Evolutionary conservation across 2,888 invertebrate species (phyloP).

Genomic region (Pterostichus madidus): DNA sequence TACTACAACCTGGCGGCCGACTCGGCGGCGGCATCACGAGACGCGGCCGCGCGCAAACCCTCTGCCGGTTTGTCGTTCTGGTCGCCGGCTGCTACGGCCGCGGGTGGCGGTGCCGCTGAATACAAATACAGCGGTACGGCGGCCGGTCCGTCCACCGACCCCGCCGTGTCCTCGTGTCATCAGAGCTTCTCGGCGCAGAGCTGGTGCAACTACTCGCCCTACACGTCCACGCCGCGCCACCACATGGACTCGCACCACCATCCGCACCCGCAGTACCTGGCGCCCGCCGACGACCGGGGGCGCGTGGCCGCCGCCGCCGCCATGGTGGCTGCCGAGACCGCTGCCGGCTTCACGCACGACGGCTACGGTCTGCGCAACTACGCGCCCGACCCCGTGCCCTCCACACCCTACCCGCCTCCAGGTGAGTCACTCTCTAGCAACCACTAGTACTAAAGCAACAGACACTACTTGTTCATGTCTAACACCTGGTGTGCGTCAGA

Average conservation of each 20-base stretch:
- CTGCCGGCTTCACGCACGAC: constrained; percentile 82
- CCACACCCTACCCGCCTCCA: constrained; percentile 89
- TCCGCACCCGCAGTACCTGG: constrained; percentile 83
- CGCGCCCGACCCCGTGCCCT: constrained; percentile 85
- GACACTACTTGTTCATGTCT: constrained; percentile 10
- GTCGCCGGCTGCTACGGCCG: constrained; percentile 81
- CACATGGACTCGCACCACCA: constrained; percentile 80
- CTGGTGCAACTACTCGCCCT: constrained; percentile 87
- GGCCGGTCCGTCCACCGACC: constrained; percentile 77
- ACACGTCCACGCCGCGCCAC: constrained; percentile 81
- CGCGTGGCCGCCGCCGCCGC: constrained; percentile 81
- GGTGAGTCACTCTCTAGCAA: constrained; percentile 80
- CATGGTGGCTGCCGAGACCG: constrained; percentile 80
- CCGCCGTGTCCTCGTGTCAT: constrained; percentile 82
- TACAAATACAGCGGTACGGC: constrained; percentile 81
- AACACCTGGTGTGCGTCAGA: constrained; percentile 68
- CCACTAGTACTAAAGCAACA: constrained; percentile 4
- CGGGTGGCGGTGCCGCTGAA: constrained; percentile 81
- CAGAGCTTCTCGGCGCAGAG: constrained; percentile 85
- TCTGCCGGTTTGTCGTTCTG: constrained; percentile 82
- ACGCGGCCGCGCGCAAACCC: constrained; percentile 74
- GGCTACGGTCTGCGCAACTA: constrained; percentile 88
- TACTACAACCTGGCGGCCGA: constrained; percentile 88
- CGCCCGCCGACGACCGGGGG: constrained; percentile 85
- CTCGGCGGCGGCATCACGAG: constrained; percentile 75